phyloP scores from a whole-genome alignment of 2,888 invertebrate species.

The Trachelus stipa region DNA sequence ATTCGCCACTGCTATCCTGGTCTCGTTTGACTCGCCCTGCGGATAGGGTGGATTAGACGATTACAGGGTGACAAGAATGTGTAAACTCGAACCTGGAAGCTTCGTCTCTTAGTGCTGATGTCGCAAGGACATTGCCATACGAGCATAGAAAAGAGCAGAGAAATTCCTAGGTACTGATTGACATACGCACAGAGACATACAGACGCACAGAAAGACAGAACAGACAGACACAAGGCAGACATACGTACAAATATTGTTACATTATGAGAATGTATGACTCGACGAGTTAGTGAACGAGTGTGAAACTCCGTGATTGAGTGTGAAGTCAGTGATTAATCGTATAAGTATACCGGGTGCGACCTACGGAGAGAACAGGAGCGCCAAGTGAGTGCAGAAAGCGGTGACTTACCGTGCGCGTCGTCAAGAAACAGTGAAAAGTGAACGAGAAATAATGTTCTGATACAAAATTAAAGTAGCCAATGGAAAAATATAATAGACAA shows the following conservation, averaged over 20 bases:
- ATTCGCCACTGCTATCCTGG: conserved; percentile 96
- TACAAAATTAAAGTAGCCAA: not conserved
- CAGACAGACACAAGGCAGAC: too few species aligned
- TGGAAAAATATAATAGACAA: not conserved
- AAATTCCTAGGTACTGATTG: not conserved
- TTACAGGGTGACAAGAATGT: conserved; percentile 4
- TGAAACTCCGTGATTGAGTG: not conserved
- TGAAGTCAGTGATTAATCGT: not conserved
- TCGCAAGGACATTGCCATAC: not conserved
- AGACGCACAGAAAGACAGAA: not conserved
- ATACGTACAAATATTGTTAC: not conserved
- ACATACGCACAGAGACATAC: not conserved
- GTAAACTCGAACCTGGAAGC: not conserved
- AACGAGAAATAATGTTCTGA: conserved; percentile 8
- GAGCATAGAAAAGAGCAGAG: not conserved
- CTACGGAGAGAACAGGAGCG: conserved; percentile 1
- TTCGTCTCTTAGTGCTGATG: not conserved
- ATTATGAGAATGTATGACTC: not conserved
- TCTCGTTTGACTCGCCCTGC: conserved; percentile 92
- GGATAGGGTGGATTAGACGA: conserved; percentile 32
- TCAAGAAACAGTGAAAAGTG: conserved; percentile 14
- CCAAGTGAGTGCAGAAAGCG: conserved; percentile 12
- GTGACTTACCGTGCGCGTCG: conserved; percentile 21
- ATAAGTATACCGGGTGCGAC: conserved; percentile 9
- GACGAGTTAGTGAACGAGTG: not conserved